Evolutionary conservation across 1,140 invertebrate genomes (phyloP), one percentile per base, ranked within the genome.

Genomic region (Odontomachus brunneus): DNA sequence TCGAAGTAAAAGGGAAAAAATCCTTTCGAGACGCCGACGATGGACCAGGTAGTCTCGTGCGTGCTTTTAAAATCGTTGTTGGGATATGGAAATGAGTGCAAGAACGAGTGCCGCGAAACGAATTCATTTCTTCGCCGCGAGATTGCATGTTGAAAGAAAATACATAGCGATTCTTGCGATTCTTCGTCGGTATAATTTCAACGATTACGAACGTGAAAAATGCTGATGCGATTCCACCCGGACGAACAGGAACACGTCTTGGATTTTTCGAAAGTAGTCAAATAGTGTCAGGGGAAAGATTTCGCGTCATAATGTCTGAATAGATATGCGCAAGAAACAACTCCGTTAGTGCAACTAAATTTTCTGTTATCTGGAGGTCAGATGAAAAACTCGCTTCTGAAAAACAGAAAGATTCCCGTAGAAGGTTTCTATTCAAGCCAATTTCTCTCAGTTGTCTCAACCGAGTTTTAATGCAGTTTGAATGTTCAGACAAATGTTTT

Each of bases 61-160:
- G 49, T 33, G 44, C 33, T 80, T 80, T 71, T 69, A 69, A 57
- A 80, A 57, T 76, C 29, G 55, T 69, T 33, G 51, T 48, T 29
- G 38, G 14, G 69, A 71, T 71, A 71, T 80, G 51, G 33, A 80
- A 71, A 80, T 57, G 51, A 76, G 5, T 38, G 15, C 9, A 22
- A 15, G 26, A 22, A 11, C 3, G 9, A 44, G 38, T 15, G 44
- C 14, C 22, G 17, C 19, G 19, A 71, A 80, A 12, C 3, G 22
- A 80, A 71, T 71, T 80, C 29, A 55, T 24, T 78, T 80, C 51
- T 44, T 57, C 3, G 17, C 14, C 5, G 49, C 29, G 17, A 29
- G 69, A 57, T 48, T 5, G n/a, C 26, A 26, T n/a, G 29, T 26
- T 3, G 22, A 67, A 48, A 48, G 24, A 12, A 29, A 57, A 22